These are phyloP conservation scores for Nomia melanderi DNA, from an alignment of 1,140 invertebrate genomes.

Conservation along the genomic window DNA sequence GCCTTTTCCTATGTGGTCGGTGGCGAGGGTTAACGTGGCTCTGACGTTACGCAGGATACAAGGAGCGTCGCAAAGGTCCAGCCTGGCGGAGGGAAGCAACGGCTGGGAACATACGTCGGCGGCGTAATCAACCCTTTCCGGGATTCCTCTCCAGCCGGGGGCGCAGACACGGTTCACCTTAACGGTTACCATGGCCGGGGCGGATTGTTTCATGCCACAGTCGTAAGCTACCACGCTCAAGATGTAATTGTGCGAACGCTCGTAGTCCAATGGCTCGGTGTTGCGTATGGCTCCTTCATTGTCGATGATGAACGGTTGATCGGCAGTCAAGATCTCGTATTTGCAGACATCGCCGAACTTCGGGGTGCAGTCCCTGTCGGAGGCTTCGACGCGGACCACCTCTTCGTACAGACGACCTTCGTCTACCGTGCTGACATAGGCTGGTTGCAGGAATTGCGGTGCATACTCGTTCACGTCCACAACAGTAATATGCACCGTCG, in stretches of 20 bases:
- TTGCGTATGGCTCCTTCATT: slow-evolving; percentile 95
- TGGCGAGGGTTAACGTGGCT: slow-evolving; percentile 86
- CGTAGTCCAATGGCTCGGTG: slow-evolving; percentile 94
- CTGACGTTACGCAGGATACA: slow-evolving; percentile 85
- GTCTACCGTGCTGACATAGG: slow-evolving; percentile 94
- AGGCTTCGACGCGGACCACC: slow-evolving; percentile 93
- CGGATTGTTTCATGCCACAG: slow-evolving; percentile 94
- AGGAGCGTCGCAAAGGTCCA: slow-evolving; percentile 93
- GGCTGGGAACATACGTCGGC: slow-evolving; percentile 90
- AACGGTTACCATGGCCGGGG: slow-evolving; percentile 96
- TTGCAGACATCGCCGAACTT: slow-evolving; percentile 97
- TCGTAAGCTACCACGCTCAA: slow-evolving; percentile 98
- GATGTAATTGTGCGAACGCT: slow-evolving; percentile 96
- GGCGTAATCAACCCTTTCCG: slow-evolving; percentile 94
- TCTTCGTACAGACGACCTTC: slow-evolving; percentile 95
- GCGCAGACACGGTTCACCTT: slow-evolving; percentile 87
- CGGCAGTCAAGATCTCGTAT: slow-evolving; percentile 94
- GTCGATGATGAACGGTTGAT: slow-evolving; percentile 96
- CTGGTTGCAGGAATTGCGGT: slow-evolving; percentile 93
- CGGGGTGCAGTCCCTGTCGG: slow-evolving; percentile 94
- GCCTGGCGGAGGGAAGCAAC: slow-evolving; percentile 91
- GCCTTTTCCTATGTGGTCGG: slow-evolving; percentile 93
- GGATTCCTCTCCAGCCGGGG: slow-evolving; percentile 86
- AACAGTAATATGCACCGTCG: slow-evolving; percentile 96
- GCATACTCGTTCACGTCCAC: slow-evolving; percentile 97